These are phyloP conservation scores for Paradisaea rubra DNA, from an alignment of 2,113 vertebrate genomes.

Conservation along the genomic window DNA sequence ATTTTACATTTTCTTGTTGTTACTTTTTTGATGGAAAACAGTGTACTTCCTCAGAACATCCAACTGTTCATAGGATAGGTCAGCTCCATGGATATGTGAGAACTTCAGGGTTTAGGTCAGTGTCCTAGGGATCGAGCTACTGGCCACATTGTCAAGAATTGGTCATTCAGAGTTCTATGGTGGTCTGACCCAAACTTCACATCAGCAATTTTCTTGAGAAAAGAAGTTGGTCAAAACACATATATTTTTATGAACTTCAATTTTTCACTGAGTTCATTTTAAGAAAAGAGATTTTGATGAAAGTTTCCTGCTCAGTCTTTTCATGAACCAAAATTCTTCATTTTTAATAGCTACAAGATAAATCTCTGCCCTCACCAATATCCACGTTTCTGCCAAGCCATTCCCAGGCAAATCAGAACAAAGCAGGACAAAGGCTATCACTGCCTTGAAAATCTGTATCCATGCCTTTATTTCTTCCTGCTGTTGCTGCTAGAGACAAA, in stretches of 20 bases:
- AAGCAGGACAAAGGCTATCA: not conserved
- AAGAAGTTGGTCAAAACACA: not conserved
- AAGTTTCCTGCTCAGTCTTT: not conserved
- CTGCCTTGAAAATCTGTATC: not conserved
- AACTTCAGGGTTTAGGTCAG: not conserved
- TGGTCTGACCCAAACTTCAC: not conserved
- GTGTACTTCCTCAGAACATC: not conserved
- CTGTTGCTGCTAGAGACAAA: not conserved
- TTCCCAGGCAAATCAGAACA: not conserved
- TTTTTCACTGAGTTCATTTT: not conserved
- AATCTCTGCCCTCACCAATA: not conserved
- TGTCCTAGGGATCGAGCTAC: not conserved
- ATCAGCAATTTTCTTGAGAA: not conserved
- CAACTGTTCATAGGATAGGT: not conserved
- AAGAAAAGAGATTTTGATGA: not conserved
- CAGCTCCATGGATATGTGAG: not conserved
- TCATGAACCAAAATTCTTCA: not conserved
- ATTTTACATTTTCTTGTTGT: not conserved
- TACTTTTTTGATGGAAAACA: rapidly evolving
- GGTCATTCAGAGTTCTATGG: not conserved
- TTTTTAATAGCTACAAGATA: not conserved
- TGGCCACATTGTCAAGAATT: not conserved
- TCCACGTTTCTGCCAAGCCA: not conserved
- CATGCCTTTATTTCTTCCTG: not conserved
- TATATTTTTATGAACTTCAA: not conserved